Conservation (phyloP, 1,140 invertebrate species). For the Hyles euphorbiae region DNA sequence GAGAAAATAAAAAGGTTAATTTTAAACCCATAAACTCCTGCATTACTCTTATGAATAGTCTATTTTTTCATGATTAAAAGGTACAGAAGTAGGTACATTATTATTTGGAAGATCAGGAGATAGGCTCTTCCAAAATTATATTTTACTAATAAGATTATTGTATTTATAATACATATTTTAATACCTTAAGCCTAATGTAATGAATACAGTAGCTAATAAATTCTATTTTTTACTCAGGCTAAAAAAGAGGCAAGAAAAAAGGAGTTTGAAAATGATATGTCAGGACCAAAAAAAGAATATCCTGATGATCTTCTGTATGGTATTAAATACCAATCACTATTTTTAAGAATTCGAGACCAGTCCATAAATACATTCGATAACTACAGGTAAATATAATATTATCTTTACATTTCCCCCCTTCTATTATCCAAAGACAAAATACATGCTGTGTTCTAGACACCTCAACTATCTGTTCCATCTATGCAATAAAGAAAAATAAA, state of each 20-base stretch:
- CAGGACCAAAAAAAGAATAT: slow-evolving; percentile 52
- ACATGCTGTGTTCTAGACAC: too few species aligned
- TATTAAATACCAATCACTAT: slow-evolving; percentile 79
- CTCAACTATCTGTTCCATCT: too few species aligned
- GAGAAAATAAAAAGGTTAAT: slow-evolving; percentile 52
- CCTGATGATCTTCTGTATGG: slow-evolving; percentile 76
- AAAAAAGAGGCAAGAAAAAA: slow-evolving; percentile 57
- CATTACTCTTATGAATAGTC: not conserved
- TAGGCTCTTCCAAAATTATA: too few species aligned
- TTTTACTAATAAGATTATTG: too few species aligned
- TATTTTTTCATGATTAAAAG: not conserved
- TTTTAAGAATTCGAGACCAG: slow-evolving; percentile 79
- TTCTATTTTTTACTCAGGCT: slow-evolving; percentile 26
- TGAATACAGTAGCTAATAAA: not conserved
- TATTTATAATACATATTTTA: too few species aligned
- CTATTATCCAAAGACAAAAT: too few species aligned
- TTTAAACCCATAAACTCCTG: too few species aligned
- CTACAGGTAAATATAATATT: slow-evolving; percentile 61
- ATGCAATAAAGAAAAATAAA: too few species aligned
- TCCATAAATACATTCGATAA: slow-evolving; percentile 82
- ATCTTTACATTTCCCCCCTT: not conserved
- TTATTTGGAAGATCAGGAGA: too few species aligned
- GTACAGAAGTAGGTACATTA: too few species aligned
- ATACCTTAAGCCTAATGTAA: not conserved
- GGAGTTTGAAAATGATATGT: slow-evolving; percentile 39